Conservation (phyloP, 2,113 vertebrate genomes). For the Zosterops japonicus region DNA sequence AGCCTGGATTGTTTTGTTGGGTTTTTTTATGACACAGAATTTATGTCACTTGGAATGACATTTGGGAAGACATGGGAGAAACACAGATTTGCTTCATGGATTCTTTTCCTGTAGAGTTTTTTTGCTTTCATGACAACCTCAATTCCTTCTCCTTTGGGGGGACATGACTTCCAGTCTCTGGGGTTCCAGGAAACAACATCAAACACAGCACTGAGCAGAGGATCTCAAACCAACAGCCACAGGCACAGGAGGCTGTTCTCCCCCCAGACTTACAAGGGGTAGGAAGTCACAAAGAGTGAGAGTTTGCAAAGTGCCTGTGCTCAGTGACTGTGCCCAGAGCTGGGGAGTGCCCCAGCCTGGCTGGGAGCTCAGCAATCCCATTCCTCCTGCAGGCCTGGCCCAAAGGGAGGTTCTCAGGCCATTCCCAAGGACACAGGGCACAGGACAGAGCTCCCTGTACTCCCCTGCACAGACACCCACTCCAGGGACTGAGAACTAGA, state of each 20-base stretch:
- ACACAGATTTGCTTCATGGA: not conserved
- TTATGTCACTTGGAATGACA: not conserved
- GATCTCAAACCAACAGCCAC: not conserved
- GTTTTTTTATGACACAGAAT: not conserved
- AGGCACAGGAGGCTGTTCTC: not conserved
- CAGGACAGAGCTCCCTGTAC: not conserved
- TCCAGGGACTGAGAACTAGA: not conserved
- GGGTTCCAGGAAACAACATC: not conserved
- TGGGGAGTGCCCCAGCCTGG: not conserved
- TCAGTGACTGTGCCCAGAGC: not conserved
- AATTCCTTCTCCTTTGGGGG: not conserved
- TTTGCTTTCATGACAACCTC: not conserved
- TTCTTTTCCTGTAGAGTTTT: not conserved
- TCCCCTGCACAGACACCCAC: fast-evolving
- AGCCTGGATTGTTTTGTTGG: not conserved
- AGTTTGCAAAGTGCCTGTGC: not conserved
- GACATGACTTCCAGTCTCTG: not conserved
- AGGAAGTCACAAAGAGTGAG: not conserved
- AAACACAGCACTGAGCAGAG: not conserved
- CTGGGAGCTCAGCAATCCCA: not conserved
- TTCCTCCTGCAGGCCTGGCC: not conserved
- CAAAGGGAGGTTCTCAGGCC: not conserved
- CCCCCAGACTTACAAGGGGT: not conserved
- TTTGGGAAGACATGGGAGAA: not conserved
- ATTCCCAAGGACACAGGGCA: not conserved